Base-by-base conservation (phyloP, 2,888 invertebrate species). In the Neria commutata region DNA sequence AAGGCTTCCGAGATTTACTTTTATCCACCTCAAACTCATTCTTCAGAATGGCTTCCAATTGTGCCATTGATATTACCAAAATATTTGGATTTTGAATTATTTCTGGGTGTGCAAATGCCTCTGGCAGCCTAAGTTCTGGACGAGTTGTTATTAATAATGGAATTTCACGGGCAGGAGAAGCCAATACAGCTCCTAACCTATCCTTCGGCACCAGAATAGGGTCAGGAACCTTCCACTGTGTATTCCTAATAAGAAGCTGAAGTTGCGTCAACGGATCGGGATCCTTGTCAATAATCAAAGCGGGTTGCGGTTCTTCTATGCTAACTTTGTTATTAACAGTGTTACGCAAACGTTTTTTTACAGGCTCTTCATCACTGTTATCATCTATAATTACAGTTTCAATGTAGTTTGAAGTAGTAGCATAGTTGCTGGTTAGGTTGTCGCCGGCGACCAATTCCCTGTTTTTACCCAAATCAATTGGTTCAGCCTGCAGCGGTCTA, bases 121-220 rank as follows among this genome's bases (percentile, higher is more conserved):
- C 90, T 0, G 91, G 90, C 66, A 91, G 74, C 66, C 90, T 83
- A 34, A 91, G 80, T 77, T 91, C 91, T 0, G 91, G 91, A 61
- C 91, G 83, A 56, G 88, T 86, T 60, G 88, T 84, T 33, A 92
- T 78, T 46, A 93, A 81, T 52, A 89, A 86, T 0, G 92, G 92
- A 62, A 93, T 92, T 83, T 92, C 92, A 53, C 84, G 85, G 1
- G 86, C 90, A 0, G 93, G 93, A 3, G 88, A 86, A 1, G 87
- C 86, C 23, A 92, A 83, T 34, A 93, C 87, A 19, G 86, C 85
- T 53, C 88, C 88, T 49, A 93, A 81, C 70, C 87, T 86, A 71
- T 91, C 89, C 80, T 91, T 89, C 52, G 93, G 93, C 62, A 93
- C 88, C 61, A 93, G 80, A 70, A 93, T 84, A 10, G 92, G 92